A percentile compares a stretch with the other conserved stretches of the same genome.
Conservation (phyloP, 2,113 vertebrate species). For the Mustela nigripes region DNA sequence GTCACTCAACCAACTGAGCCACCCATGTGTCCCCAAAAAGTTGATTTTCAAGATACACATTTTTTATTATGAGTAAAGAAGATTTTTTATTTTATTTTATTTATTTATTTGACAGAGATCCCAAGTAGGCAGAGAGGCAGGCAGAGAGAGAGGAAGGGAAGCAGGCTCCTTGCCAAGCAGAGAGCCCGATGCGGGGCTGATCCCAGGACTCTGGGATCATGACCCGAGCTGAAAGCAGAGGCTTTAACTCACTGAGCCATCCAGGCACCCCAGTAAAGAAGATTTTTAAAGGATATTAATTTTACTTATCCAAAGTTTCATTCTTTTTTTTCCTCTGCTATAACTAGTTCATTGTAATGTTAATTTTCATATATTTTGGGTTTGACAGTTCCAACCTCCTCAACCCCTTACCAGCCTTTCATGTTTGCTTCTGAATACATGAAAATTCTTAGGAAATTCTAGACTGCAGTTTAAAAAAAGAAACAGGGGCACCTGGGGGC, state of each 20-base stretch:
- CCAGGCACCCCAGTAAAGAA: neutral
- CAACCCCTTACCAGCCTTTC: neutral
- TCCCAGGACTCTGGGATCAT: too few species aligned
- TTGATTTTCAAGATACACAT: neutral
- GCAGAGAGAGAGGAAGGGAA: too few species aligned
- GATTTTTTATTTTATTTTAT: neutral
- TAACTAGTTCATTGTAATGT: neutral
- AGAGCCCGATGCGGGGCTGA: too few species aligned
- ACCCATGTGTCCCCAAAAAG: neutral
- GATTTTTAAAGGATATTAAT: neutral
- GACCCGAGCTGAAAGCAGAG: too few species aligned
- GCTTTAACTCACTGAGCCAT: too few species aligned
- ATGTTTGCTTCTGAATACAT: neutral
- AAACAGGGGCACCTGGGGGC: too few species aligned
- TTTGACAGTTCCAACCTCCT: neutral
- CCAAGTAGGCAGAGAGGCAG: too few species aligned
- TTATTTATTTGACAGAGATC: too few species aligned
- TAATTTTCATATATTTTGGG: neutral
- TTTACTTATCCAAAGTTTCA: slow-evolving; percentile 20
- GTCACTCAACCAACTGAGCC: neutral
- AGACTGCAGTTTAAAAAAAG: neutral
- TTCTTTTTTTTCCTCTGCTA: neutral
- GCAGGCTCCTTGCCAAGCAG: too few species aligned
- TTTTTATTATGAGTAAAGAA: neutral
- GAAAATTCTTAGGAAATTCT: neutral